Conservation (phyloP, 2,888 invertebrate species). For the Leistus spinibarbis region DNA sequence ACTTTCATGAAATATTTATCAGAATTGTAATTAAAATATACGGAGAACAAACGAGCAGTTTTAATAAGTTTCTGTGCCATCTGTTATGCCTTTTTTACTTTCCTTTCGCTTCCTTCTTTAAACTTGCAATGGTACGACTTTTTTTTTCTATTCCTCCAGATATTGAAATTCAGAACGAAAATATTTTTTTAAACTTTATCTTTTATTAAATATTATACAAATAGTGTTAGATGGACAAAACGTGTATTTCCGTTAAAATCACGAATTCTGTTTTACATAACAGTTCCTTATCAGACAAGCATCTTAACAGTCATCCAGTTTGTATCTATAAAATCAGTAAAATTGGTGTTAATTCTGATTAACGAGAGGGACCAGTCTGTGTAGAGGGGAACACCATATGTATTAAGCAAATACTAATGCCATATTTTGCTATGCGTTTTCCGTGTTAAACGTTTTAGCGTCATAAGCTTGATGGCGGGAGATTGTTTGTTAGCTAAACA, state of each 20-base stretch:
- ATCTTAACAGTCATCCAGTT: not conserved
- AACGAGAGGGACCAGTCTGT: not conserved
- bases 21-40: conserved; percentile 36
- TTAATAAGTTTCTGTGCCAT: conserved; percentile 31
- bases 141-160: too few species aligned
- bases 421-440: not conserved
- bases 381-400: not conserved
- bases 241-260: too few species aligned
- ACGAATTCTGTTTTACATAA: too few species aligned
- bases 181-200: too few species aligned
- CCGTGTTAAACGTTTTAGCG: not conserved
- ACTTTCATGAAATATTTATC: conserved; percentile 39
- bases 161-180: too few species aligned
- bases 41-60: conserved; percentile 34
- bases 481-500: not conserved
- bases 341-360: conserved; percentile 1
- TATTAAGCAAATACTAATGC: not conserved
- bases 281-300: not conserved
- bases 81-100: conserved; percentile 23
- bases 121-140: too few species aligned
- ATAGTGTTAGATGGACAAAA: too few species aligned
- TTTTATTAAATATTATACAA: too few species aligned
- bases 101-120: conserved; percentile 11
- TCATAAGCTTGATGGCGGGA: not conserved
- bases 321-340: not conserved